Evolutionary conservation across 2,888 invertebrate genomes (phyloP), one percentile per base, ranked within the genome.

Genomic region (Ectemnius lituratus): DNA sequence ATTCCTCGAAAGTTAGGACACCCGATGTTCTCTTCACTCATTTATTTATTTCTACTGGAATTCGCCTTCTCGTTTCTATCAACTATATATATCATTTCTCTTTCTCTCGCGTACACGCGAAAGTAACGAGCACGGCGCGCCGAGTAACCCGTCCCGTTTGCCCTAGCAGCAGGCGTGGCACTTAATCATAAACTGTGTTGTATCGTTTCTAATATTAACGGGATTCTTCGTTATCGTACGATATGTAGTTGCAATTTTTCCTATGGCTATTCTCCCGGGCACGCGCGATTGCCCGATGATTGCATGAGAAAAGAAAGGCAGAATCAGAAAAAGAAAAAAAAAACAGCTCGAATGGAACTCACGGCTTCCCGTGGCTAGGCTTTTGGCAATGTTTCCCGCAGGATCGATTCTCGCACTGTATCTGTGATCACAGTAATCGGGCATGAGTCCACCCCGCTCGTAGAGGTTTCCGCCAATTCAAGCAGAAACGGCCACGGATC

Each of bases 31-130:
- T 61, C 62, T 65, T 71, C 74, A 70, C 57, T 66, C 49, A 16
- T 66, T 59, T 68, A 37, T 66, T 61, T 62, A 66, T 72, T 76
- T 68, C 65, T 72, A 66, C 56, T 70, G 67, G 64, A 58, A 70
- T 65, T 68, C 62, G 79, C 68, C 75, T 80, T 73, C 74, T 72
- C 75, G 75, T 80, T 72, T 75, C 67, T 79, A 69, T 11, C 68
- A 63, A 72, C 67, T 78, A 70, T 46, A 57, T 78, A 70, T 46
- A 57, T 70, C 75, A 75, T 73, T 61, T 67, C 71, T 67, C 78
- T 60, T 67, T 62, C 75, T 75, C 76, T 66, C 37, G 37, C 11
- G 37, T 37, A 11, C 37, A 37, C 37, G 37, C 37, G 37, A 37
- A 6, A 37, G 37, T 37, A 37, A 6, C 37, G 37, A 37, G 37